These are phyloP conservation scores for Apodemus speciosus DNA, from an alignment of 2,113 vertebrate species.

Conservation along the genomic window DNA sequence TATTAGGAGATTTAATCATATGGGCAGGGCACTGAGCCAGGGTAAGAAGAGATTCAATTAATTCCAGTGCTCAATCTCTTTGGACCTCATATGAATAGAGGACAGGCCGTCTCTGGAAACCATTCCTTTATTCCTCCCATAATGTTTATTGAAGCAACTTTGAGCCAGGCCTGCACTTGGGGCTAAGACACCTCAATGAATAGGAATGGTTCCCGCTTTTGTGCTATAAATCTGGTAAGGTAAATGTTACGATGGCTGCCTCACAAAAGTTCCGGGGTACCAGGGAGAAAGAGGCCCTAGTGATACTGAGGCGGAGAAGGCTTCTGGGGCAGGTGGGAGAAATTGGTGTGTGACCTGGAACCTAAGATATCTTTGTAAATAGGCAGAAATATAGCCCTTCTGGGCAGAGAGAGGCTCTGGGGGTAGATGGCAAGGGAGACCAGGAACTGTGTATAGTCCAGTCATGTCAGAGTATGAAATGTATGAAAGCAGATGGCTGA, in stretches of 20 bases:
- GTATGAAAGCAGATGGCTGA: neutral
- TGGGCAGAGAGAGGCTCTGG: neutral
- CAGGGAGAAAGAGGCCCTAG: neutral
- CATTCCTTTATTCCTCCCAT: constrained; percentile 32
- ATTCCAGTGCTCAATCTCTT: constrained; percentile 63
- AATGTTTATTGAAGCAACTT: neutral
- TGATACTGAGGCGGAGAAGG: neutral
- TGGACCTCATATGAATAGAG: constrained; percentile 52
- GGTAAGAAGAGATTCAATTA: constrained; percentile 64
- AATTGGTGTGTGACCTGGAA: neutral
- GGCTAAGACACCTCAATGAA: neutral
- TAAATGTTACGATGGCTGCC: neutral
- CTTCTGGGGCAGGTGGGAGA: neutral
- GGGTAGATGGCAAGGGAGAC: neutral
- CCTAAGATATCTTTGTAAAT: neutral
- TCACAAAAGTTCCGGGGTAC: neutral
- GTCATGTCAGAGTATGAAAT: neutral
- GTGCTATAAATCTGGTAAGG: neutral
- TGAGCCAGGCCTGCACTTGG: neutral
- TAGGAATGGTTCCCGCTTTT: neutral
- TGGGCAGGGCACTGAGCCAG: constrained; percentile 69
- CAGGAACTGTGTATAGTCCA: neutral
- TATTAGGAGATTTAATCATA: constrained; percentile 70
- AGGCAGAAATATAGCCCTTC: neutral
- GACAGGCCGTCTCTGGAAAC: constrained; percentile 6